Evolutionary conservation across 2,797 vertebrate species (phyloP), one percentile per base, ranked within the genome.

Genomic region (Smutsia gigantea): DNA sequence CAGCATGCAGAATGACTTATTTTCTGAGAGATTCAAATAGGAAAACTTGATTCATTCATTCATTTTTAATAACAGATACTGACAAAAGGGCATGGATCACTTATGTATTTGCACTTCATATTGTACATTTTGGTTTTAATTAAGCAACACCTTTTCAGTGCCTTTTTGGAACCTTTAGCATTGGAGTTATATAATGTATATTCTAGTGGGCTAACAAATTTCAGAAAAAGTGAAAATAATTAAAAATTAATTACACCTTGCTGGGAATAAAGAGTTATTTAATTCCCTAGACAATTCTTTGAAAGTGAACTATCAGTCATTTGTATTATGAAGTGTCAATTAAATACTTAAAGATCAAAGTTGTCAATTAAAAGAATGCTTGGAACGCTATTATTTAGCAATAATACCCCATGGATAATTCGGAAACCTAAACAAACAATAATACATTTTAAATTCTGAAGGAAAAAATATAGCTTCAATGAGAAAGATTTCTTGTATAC

Each of bases 171-270:
- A 97, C 75, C 95, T 96, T 96, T 92, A 94, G 63, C 95, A 84
- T 75, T 95, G 93, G 53, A 87, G 53, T 98, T 98, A 98, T 90
- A 96, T 97, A 98, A 98, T 94, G 95, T 97, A 98, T 96, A 86
- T 97, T 98, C 74, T 83, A 97, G 81, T 18, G 34, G 93, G 95
- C 92, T 96, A 98, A 97, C 75, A 87, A 96, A 97, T 97, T 98
- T 97, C 93, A 55, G 89, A 39, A 97, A 97, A 98, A 96, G 87
- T 92, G 39, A 97, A 98, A 98, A 98, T 96, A 98, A 98, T 98
- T 97, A 97, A 97, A 96, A 96, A 96, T 97, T 97, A 98, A 98
- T 97, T 97, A 97, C 46, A 87, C 91, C 84, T 21, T 78, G 0
- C 0, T 97, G 64, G 34, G 95, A 98, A 98, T 93, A 74, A 98